Evolutionary conservation across 2,113 vertebrate species (phyloP).

Genomic region (Centrocercus urophasianus): DNA sequence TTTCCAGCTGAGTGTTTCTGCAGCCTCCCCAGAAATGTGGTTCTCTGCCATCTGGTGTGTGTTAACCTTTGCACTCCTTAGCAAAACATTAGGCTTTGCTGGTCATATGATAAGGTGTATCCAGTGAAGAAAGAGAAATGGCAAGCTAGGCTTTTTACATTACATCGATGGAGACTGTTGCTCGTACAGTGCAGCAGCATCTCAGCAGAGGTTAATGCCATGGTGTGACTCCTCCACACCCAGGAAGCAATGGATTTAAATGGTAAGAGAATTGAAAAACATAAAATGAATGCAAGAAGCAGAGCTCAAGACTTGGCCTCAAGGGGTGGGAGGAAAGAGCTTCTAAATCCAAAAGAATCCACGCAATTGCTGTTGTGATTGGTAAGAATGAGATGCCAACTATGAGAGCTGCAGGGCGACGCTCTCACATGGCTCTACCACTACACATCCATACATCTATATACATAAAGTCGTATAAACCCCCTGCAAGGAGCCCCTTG

Average conservation of each 20-base stretch:
- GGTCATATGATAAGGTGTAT: conserved; percentile 67
- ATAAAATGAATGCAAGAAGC: not conserved
- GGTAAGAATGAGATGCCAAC: not conserved
- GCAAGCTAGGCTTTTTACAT: conserved; percentile 31
- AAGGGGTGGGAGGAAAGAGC: not conserved
- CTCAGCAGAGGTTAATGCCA: conserved; percentile 16
- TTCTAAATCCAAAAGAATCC: conserved; percentile 35
- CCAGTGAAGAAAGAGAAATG: conserved; percentile 52
- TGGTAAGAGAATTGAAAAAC: not conserved
- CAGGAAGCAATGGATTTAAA: conserved; percentile 24
- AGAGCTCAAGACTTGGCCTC: not conserved
- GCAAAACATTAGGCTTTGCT: conserved; percentile 75
- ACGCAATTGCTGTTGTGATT: conserved; percentile 7
- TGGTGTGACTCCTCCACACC: conserved; percentile 18
- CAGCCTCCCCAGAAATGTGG: not conserved
- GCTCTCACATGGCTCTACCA: fast-evolving
- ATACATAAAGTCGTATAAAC: not conserved
- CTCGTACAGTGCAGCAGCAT: conserved; percentile 15
- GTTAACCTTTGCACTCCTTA: conserved; percentile 79
- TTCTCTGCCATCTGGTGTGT: conserved; percentile 72
- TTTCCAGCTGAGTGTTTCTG: conserved; percentile 34
- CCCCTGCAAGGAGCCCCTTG: conserved; percentile 68
- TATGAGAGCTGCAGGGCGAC: not conserved
- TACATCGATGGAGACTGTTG: conserved; percentile 26
- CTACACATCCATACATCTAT: not conserved